These are phyloP conservation scores for Listrodromus nycthemerus DNA, from an alignment of 2,888 invertebrate species.

Conservation along the genomic window DNA sequence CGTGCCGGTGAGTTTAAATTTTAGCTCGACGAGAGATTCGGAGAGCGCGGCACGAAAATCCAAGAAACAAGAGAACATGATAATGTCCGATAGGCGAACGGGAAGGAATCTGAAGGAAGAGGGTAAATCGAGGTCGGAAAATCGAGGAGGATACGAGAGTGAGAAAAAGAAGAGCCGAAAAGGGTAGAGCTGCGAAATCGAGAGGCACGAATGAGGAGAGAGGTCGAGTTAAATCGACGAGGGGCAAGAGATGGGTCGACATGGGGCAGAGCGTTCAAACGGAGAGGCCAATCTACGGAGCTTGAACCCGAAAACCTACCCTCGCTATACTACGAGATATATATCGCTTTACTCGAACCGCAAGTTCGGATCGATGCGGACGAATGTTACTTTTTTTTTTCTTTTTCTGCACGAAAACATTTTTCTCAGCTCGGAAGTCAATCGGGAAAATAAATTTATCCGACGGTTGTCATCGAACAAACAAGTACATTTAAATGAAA, in stretches of 20 bases:
- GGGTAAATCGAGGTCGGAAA: slow-evolving; percentile 26
- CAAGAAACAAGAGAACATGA: slow-evolving; percentile 5
- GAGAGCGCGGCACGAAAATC: slow-evolving; percentile 11
- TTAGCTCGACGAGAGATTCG: not conserved
- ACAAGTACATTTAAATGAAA: no score
- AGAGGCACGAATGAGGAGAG: slow-evolving; percentile 31
- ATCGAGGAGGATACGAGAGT: slow-evolving; percentile 19
- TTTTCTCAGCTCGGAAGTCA: not conserved
- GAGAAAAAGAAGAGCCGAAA: slow-evolving; percentile 19
- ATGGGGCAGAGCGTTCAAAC: slow-evolving; percentile 66
- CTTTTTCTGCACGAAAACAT: not conserved
- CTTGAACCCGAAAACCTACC: slow-evolving; percentile 61
- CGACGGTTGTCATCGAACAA: no score
- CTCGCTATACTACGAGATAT: not conserved
- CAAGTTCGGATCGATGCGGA: not conserved
- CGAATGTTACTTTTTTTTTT: not conserved
- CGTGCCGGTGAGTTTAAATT: not conserved
- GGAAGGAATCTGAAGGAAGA: slow-evolving; percentile 27
- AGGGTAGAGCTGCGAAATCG: slow-evolving; percentile 41
- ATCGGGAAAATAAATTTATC: not conserved
- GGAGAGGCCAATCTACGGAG: slow-evolving; percentile 73
- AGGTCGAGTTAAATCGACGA: slow-evolving; percentile 33
- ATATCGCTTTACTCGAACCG: not conserved
- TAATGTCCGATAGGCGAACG: slow-evolving; percentile 9
- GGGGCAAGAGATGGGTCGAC: slow-evolving; percentile 14